Percentiles rank a stretch among this genome's conserved stretches.
Conservation (phyloP, 1,140 invertebrate species). For the Papilio polyxenes region DNA sequence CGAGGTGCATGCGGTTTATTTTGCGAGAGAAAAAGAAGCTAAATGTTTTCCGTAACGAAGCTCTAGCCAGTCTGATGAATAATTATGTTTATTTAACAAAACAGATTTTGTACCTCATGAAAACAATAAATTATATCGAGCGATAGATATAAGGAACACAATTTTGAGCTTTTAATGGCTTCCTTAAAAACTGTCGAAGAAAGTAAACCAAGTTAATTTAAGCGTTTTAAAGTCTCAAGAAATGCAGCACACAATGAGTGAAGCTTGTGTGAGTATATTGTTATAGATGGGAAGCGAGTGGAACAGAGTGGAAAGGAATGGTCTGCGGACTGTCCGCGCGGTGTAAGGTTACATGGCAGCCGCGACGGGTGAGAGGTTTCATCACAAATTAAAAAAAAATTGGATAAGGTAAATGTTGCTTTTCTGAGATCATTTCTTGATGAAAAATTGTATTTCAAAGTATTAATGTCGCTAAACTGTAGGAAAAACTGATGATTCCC, state of each 20-base stretch:
- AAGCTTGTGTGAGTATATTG: constrained; percentile 39
- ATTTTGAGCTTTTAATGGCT: no score
- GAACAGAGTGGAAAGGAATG: constrained; percentile 56
- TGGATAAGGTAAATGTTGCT: constrained; percentile 25
- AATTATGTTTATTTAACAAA: not conserved
- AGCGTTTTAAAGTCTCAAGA: not conserved
- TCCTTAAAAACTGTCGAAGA: not conserved
- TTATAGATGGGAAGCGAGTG: constrained; percentile 61
- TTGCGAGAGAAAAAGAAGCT: not conserved
- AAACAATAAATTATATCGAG: not conserved
- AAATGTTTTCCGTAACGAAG: constrained; percentile 23
- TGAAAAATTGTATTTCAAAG: no score
- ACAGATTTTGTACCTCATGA: not conserved
- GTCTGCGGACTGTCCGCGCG: constrained; percentile 62
- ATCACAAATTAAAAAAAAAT: not conserved
- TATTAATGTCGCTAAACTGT: no score
- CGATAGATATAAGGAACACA: no score
- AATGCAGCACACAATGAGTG: constrained; percentile 17
- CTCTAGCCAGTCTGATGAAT: not conserved
- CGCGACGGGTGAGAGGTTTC: constrained; percentile 38
- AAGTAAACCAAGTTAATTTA: not conserved
- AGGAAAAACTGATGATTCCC: no score
- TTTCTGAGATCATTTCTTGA: no score
- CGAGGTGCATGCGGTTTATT: constrained; percentile 14
- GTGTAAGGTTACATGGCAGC: constrained; percentile 61